Conservation (phyloP, 2,797 vertebrate genomes). For the Bradypodion pumilum region DNA sequence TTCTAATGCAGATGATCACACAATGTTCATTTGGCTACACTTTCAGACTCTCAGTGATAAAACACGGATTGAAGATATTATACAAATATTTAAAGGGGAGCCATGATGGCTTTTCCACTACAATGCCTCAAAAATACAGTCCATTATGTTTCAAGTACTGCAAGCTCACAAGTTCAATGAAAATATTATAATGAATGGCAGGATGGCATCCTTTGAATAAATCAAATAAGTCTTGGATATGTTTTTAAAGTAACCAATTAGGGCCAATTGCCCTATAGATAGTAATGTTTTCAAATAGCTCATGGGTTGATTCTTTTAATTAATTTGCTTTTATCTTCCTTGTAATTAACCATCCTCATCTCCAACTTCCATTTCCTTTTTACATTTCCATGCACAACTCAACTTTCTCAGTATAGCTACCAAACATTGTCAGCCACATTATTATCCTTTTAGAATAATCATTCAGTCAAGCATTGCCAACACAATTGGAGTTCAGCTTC, state of each 20-base stretch:
- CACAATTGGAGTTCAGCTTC: background rate
- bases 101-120: background rate
- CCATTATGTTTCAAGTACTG: constrained; percentile 1
- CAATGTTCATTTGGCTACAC: constrained; percentile 4
- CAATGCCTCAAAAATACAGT: background rate
- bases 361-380: constrained; percentile 28
- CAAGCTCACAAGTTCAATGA: constrained; percentile 6
- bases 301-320: constrained; percentile 5
- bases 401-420: background rate
- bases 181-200: background rate
- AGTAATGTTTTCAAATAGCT: constrained; percentile 14
- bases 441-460: constrained; percentile 37
- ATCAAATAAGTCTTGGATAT: background rate
- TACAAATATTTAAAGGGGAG: constrained; percentile 30
- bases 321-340: constrained; percentile 29
- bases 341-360: constrained; percentile 30
- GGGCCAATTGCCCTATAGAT: background rate
- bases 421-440: constrained; percentile 7
- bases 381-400: constrained; percentile 16
- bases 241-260: background rate
- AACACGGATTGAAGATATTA: background rate
- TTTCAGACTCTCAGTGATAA: constrained; percentile 13
- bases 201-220: background rate
- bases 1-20: constrained; percentile 20
- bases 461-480: background rate